Evolutionary conservation across 2,888 invertebrate species (phyloP).

Genomic region (Chromoteleia sp.): DNA sequence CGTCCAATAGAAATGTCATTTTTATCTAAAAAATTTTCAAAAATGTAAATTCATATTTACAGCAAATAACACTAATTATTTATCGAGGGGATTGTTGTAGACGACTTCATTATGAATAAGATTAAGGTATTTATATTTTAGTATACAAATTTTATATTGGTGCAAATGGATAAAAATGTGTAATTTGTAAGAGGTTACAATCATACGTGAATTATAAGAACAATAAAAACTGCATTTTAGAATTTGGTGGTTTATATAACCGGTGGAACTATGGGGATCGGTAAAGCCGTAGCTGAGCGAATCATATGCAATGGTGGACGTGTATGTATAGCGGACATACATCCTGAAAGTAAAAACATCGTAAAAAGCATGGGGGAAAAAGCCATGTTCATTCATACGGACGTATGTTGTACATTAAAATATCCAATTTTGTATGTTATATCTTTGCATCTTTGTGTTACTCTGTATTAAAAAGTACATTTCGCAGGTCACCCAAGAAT

Average conservation of each 20-base stretch:
- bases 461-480: background rate
- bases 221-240: conserved; percentile 46
- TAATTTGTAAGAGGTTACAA: background rate
- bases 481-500: conserved; percentile 71
- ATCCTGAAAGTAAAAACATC: conserved; percentile 70
- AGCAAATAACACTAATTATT: background rate
- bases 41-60: background rate
- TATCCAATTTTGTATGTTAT: too few relatives aligned
- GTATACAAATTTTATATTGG: too few relatives aligned
- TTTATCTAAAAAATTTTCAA: background rate
- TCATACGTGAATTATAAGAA: background rate
- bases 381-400: conserved; percentile 72
- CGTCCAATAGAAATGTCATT: background rate
- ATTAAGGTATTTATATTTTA: conserved; percentile 12
- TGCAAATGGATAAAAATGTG: too few relatives aligned
- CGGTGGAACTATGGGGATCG: conserved; percentile 76
- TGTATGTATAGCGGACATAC: conserved; percentile 73
- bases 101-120: conserved; percentile 32
- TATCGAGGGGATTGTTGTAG: background rate
- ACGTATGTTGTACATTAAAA: conserved; percentile 70
- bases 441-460: too few relatives aligned
- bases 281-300: conserved; percentile 73
- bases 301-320: conserved; percentile 73
- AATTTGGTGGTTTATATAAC: conserved; percentile 74
- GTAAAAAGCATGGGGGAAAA: conserved; percentile 74